Percentiles rank a stretch among this genome's conserved stretches.
Evolutionary conservation across 2,113 vertebrate species (phyloP).

Genomic region (Podarcis raffonei): DNA sequence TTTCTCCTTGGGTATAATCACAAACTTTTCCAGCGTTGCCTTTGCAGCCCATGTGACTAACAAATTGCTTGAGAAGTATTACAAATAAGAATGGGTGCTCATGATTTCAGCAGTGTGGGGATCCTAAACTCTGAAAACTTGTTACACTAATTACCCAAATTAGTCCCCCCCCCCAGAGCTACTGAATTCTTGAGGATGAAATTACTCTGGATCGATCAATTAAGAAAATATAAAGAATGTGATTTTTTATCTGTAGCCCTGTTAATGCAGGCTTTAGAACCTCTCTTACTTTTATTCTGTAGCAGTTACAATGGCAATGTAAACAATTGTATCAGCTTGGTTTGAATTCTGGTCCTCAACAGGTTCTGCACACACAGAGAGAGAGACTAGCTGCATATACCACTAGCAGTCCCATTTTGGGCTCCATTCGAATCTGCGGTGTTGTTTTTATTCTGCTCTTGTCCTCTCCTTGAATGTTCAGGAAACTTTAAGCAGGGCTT

Average conservation of each 20-base stretch:
- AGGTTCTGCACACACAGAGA: not conserved
- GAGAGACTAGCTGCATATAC: too few species aligned
- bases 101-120: not conserved
- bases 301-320: not conserved
- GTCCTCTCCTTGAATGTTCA: rapidly evolving
- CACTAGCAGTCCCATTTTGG: not conserved
- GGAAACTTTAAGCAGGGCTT: not conserved
- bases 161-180: not conserved
- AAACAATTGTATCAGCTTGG: not conserved
- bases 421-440: not conserved
- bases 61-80: not conserved
- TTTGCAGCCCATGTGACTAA: not conserved
- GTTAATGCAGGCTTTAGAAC: not conserved
- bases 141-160: not conserved
- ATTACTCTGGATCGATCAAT: not conserved
- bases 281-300: not conserved
- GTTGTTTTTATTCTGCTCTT: slow-evolving; percentile 1
- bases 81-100: not conserved
- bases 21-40: not conserved
- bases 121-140: not conserved
- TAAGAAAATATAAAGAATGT: not conserved
- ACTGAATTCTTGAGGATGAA: not conserved
- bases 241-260: not conserved
- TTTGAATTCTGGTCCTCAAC: too few species aligned
- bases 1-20: not conserved